Conservation (phyloP, 1,140 invertebrate species). For the Helicoverpa zea region DNA sequence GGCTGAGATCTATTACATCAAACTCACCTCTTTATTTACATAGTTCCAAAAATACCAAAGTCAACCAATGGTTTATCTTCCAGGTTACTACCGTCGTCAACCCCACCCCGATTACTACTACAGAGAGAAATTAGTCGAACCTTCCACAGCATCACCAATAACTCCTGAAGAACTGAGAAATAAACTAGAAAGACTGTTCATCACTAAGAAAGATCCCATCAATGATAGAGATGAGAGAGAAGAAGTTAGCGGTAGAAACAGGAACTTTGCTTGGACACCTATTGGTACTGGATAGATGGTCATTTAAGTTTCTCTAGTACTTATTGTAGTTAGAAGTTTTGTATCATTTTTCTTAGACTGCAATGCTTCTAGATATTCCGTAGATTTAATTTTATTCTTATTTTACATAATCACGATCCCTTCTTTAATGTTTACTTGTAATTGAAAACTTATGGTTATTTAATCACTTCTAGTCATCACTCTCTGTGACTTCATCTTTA, state of each 20-base stretch:
- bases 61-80: conserved; percentile 23
- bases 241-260: conserved; percentile 72
- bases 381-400: too few species aligned
- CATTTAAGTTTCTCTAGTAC: neutral
- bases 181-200: conserved; percentile 80
- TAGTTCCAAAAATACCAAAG: neutral
- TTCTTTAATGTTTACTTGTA: neutral
- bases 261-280: conserved; percentile 88
- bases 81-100: conserved; percentile 76
- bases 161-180: conserved; percentile 82
- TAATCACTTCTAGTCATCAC: conserved; percentile 33
- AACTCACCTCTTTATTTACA: too few species aligned
- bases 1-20: too few species aligned
- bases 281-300: conserved; percentile 66
- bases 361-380: too few species aligned
- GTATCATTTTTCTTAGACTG: too few species aligned
- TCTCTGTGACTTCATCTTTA: neutral
- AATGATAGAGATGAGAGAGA: conserved; percentile 72
- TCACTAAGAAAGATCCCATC: conserved; percentile 76
- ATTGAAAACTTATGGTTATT: neutral
- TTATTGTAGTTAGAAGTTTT: neutral
- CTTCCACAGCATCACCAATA: conserved; percentile 74
- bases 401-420: too few species aligned
- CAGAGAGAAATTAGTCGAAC: conserved; percentile 72
- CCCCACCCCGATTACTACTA: conserved; percentile 75